A percentile compares a stretch with the other conserved stretches of the same genome.
Conservation (phyloP, 2,113 vertebrate genomes). For the Entelurus aequoreus region DNA sequence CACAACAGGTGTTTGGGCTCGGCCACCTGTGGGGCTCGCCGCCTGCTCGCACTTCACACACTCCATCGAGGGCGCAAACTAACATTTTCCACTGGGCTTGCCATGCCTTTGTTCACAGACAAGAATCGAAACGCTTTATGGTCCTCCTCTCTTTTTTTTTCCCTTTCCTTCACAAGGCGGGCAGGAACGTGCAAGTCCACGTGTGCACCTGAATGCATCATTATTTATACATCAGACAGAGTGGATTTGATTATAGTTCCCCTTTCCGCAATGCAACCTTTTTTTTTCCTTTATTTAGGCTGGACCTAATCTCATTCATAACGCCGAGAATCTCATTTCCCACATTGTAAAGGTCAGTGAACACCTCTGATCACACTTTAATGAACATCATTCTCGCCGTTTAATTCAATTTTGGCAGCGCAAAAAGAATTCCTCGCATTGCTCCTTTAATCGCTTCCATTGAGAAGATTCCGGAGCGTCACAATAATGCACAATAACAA, state of each 20-base stretch:
- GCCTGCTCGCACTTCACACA: slow-evolving; percentile 68
- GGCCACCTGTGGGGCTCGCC: slow-evolving; percentile 69
- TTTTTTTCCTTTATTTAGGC: slow-evolving; percentile 43
- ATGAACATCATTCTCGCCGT: slow-evolving; percentile 74
- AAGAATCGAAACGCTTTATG: slow-evolving; percentile 49
- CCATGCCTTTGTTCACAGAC: slow-evolving; percentile 65
- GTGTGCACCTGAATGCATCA: slow-evolving; percentile 54
- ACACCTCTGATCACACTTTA: slow-evolving; percentile 76
- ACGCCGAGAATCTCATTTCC: slow-evolving; percentile 74
- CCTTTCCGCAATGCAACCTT: slow-evolving; percentile 44
- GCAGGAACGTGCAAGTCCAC: slow-evolving; percentile 50
- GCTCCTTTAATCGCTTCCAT: slow-evolving; percentile 69
- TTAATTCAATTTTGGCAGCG: slow-evolving; percentile 73
- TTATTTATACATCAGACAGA: slow-evolving; percentile 52
- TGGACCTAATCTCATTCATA: slow-evolving; percentile 72
- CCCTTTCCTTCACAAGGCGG: slow-evolving; percentile 62
- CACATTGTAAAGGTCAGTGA: slow-evolving; percentile 75
- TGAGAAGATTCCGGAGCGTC: slow-evolving; percentile 54
- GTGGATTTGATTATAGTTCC: slow-evolving; percentile 70
- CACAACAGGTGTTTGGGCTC: slow-evolving; percentile 74
- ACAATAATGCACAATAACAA: slow-evolving; percentile 16
- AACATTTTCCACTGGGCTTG: slow-evolving; percentile 73
- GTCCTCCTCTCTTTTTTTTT: slow-evolving; percentile 32
- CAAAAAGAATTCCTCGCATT: slow-evolving; percentile 62
- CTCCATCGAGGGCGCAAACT: slow-evolving; percentile 62